phyloP scores from a whole-genome alignment of 1,140 invertebrate species.

The Tenebrio molitor region DNA sequence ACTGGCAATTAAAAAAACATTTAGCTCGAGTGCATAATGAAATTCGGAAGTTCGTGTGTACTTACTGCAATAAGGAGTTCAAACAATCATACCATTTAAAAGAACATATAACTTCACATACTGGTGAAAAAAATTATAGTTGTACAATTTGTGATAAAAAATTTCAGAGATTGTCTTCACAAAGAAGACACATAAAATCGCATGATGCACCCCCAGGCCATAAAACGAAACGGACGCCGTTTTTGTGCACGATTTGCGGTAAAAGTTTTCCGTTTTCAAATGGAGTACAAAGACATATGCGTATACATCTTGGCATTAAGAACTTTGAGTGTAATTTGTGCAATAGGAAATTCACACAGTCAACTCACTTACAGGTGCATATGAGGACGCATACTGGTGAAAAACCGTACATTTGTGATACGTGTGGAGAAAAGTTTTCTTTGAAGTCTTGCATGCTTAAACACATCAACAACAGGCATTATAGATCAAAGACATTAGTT shows the following conservation, averaged over 20 bases:
- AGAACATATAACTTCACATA: slow-evolving; percentile 71
- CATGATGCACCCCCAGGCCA: slow-evolving; percentile 58
- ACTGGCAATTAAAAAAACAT: slow-evolving; percentile 77
- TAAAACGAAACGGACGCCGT: slow-evolving; percentile 58
- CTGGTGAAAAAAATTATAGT: slow-evolving; percentile 60
- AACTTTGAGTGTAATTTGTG: slow-evolving; percentile 66
- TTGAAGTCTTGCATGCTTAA: slow-evolving; percentile 29
- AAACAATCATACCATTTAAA: slow-evolving; percentile 79
- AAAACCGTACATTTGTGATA: slow-evolving; percentile 67
- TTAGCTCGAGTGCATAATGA: slow-evolving; percentile 80
- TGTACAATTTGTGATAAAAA: slow-evolving; percentile 60
- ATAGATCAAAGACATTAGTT: background rate
- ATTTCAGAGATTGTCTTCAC: slow-evolving; percentile 59
- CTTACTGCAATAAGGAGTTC: slow-evolving; percentile 77
- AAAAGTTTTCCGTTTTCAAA: slow-evolving; percentile 67
- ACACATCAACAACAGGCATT: slow-evolving; percentile 22
- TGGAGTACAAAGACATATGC: slow-evolving; percentile 67
- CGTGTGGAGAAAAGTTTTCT: slow-evolving; percentile 32
- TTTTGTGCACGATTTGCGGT: slow-evolving; percentile 58
- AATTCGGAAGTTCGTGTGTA: slow-evolving; percentile 70
- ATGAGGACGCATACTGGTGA: slow-evolving; percentile 77
- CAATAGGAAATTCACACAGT: slow-evolving; percentile 65
- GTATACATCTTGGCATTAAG: slow-evolving; percentile 67
- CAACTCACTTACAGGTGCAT: slow-evolving; percentile 74
- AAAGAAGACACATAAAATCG: slow-evolving; percentile 52